Evolutionary conservation across 2,888 invertebrate species (phyloP), one percentile per base, ranked within the genome.

Genomic region (Pinctada fucata): DNA sequence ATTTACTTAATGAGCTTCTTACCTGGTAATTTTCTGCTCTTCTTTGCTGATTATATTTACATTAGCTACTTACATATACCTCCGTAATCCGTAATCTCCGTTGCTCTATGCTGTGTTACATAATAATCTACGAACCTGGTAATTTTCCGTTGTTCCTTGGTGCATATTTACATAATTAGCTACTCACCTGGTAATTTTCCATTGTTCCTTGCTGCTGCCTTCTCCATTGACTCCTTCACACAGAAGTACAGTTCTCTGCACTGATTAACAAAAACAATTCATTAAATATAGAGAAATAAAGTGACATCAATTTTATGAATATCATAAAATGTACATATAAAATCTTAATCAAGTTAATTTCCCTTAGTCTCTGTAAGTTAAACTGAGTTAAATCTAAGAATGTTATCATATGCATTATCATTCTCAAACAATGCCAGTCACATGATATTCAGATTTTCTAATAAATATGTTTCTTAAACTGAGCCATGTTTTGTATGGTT

Each of bases 191-290:
- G 93, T 73, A 94, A 89, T 88, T 89, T 89, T 50, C 93, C 93
- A 86, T 92, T 96, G 65, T 95, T 95, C 75, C 95, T 93, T 0
- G 95, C 94, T 1, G 95, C 95, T 2, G 96, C 95, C 86, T 95
- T 93, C 93, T 99, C 99, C 98, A 99, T 99, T 13, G 99, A 97
- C 88, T 98, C 97, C 93, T 99, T 99, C 90, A 99, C 98, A 93
- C 97, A 97, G 93, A 98, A 97, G 93, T 99, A 99, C 80, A 99
- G 94, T 90, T 99, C 97, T 93, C 98, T 97, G 93, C 99, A 99
- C 99, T 99, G 93, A 72, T 94, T 93, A 80, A 76, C 63, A 48
- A 49, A 72, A 82, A 50, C 31, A 66, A n/a, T 31, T 31, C 31
- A 31, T 31, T 31, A 1, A 31, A 31, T 31, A 31, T 31, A 31